phyloP scores from a whole-genome alignment of 1,140 invertebrate genomes.

The Drosophila neocordata region DNA sequence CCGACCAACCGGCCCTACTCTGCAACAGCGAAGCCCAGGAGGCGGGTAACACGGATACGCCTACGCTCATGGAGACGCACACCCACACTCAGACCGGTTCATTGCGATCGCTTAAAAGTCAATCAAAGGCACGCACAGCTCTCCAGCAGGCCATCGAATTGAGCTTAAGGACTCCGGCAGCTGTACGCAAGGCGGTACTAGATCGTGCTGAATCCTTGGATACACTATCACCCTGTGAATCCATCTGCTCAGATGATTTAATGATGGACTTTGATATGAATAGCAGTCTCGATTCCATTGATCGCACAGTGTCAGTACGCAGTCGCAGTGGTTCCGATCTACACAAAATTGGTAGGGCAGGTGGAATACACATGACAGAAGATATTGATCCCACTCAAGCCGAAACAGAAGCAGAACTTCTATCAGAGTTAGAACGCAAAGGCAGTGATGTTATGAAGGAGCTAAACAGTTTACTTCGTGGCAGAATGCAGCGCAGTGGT shows the following conservation, averaged over 20 bases:
- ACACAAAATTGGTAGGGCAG: slow-evolving; percentile 82
- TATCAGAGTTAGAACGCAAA: slow-evolving; percentile 84
- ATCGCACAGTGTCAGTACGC: slow-evolving; percentile 81
- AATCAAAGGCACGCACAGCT: slow-evolving; percentile 70
- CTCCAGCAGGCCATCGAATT: slow-evolving; percentile 80
- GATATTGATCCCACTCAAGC: slow-evolving; percentile 52
- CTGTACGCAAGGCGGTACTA: slow-evolving; percentile 65
- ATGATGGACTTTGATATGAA: slow-evolving; percentile 92
- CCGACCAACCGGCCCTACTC: slow-evolving; percentile 92
- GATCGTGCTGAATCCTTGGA: slow-evolving; percentile 88
- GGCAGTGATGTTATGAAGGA: slow-evolving; percentile 85
- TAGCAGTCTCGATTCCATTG: slow-evolving; percentile 88
- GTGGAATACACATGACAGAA: slow-evolving; percentile 15
- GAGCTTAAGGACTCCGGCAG: slow-evolving; percentile 77
- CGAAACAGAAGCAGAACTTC: slow-evolving; percentile 82
- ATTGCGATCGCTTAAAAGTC: slow-evolving; percentile 71
- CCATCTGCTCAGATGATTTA: slow-evolving; percentile 91
- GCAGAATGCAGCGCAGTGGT: slow-evolving; percentile 51
- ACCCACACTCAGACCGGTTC: slow-evolving; percentile 65
- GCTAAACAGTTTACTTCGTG: slow-evolving; percentile 77
- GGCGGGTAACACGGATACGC: slow-evolving; percentile 63
- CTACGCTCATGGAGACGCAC: slow-evolving; percentile 73
- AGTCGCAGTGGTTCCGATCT: slow-evolving; percentile 83
- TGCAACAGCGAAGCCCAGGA: slow-evolving; percentile 85
- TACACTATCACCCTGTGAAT: slow-evolving; percentile 90